A percentile compares a stretch with the other conserved stretches of the same genome.
Evolutionary conservation across 2,888 invertebrate species (phyloP).

Genomic region (Nysson spinosus): DNA sequence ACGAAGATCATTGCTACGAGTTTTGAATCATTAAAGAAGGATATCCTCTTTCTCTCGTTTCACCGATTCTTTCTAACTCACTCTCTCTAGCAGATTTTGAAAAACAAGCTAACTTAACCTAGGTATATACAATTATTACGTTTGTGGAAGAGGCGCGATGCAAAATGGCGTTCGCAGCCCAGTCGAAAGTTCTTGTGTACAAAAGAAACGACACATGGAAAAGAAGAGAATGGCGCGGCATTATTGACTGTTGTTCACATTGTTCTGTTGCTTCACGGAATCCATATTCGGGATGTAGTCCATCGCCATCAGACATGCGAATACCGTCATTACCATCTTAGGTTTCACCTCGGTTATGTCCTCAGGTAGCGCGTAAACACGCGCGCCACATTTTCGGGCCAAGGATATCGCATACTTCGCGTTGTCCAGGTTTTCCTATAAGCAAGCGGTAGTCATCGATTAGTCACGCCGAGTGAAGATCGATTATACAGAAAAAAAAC

Average conservation of each 20-base stretch:
- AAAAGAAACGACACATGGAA: constrained; percentile 24
- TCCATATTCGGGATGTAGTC: constrained; percentile 96
- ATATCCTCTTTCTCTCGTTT: constrained; percentile 11
- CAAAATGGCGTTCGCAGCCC: constrained; percentile 13
- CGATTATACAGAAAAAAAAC: neutral
- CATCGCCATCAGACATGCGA: constrained; percentile 98
- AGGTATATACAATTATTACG: constrained; percentile 59
- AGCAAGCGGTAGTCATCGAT: constrained; percentile 53
- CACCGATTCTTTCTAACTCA: neutral
- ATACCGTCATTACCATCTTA: constrained; percentile 99
- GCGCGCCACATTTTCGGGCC: constrained; percentile 97
- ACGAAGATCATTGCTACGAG: too few species aligned
- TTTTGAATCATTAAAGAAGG: too few species aligned
- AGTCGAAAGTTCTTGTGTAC: constrained; percentile 43
- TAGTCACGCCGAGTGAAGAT: constrained; percentile 18
- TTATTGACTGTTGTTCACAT: constrained; percentile 69
- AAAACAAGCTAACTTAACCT: constrained; percentile 54
- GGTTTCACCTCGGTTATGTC: constrained; percentile 99
- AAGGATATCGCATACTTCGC: constrained; percentile 99
- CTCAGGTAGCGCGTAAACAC: constrained; percentile 98
- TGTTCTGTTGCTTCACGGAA: constrained; percentile 70
- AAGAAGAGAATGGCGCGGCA: constrained; percentile 34
- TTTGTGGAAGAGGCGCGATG: constrained; percentile 34
- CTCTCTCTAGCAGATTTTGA: constrained; percentile 4
- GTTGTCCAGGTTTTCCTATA: constrained; percentile 94